Evolutionary conservation across 2,113 vertebrate genomes (phyloP).

Genomic region (Morone chrysops): DNA sequence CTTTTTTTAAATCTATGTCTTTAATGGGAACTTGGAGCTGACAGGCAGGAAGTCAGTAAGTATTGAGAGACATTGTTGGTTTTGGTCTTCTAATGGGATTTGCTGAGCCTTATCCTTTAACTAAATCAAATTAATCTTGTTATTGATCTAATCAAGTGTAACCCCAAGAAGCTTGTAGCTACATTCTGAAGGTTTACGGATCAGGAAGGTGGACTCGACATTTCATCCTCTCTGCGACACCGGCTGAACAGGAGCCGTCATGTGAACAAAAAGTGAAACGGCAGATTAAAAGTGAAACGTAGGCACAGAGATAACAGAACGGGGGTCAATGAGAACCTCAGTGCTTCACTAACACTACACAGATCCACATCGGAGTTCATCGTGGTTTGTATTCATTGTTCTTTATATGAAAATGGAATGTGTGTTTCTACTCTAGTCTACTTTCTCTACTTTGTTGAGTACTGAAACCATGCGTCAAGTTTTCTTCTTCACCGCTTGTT

Average conservation of each 20-base stretch:
- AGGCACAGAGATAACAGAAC: neutral
- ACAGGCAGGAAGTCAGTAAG: no score
- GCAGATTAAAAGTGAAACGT: neutral
- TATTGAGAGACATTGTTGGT: neutral
- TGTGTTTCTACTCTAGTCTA: conserved; percentile 33
- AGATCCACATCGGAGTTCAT: neutral
- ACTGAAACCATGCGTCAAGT: neutral
- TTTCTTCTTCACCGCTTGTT: neutral
- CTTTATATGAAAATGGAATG: conserved; percentile 19
- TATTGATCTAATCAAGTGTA: no score
- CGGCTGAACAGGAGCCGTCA: neutral
- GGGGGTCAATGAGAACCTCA: neutral
- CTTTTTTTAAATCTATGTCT: neutral
- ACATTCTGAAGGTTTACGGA: neutral
- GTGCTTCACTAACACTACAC: neutral
- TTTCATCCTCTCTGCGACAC: neutral
- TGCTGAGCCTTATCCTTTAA: no score
- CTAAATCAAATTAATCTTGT: neutral
- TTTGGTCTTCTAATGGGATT: neutral
- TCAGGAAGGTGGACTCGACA: neutral
- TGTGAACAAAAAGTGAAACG: neutral
- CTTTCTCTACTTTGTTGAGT: conserved; percentile 6
- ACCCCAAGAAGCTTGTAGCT: neutral
- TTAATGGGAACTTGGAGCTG: neutral
- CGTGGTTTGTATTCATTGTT: neutral